Conservation (phyloP, 2,113 vertebrate genomes). For the Benitochromis conjunctus region DNA sequence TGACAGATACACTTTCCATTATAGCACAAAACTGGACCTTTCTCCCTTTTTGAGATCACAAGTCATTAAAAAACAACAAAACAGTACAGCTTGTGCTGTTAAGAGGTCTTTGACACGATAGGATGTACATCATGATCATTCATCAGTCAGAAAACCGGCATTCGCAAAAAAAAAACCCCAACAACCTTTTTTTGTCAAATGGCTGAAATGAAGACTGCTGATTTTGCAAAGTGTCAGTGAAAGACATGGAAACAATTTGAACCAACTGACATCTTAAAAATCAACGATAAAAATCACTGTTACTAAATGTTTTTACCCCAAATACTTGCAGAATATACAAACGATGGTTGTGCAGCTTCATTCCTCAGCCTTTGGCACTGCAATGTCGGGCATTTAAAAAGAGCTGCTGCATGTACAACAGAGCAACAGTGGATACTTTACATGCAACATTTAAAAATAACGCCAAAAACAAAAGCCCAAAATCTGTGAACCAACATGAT, state of each 20-base stretch:
- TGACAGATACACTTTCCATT: conserved; percentile 17
- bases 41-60: not conserved
- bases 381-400: not conserved
- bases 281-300: not conserved
- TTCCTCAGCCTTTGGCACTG: not conserved
- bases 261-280: not conserved
- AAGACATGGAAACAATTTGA: not conserved
- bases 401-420: not conserved
- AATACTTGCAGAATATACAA: not conserved
- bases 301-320: not conserved
- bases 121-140: not conserved
- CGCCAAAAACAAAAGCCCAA: not conserved
- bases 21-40: conserved; percentile 28
- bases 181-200: not conserved
- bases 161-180: not conserved
- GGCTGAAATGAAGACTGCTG: not conserved
- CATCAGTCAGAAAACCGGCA: not conserved
- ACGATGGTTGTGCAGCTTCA: not conserved
- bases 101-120: not conserved
- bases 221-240: not conserved
- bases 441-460: conserved; percentile 3
- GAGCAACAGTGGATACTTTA: not conserved
- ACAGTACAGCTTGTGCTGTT: not conserved
- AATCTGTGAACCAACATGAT: not conserved
- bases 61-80: not conserved